Evolutionary conservation across 2,888 invertebrate genomes (phyloP).

Genomic region (Scaptomyza cyrtandrae): DNA sequence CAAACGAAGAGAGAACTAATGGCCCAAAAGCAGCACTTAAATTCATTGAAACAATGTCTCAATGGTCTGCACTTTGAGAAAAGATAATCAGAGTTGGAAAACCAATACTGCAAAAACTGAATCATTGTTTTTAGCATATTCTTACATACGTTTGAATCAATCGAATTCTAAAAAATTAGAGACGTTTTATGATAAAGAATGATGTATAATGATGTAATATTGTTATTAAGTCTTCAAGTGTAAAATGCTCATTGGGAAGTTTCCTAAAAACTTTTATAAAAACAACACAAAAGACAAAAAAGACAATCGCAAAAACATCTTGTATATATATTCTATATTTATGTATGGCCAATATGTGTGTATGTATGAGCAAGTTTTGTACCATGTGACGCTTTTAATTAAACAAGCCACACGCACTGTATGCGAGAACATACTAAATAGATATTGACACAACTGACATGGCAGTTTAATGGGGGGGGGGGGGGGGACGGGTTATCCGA

Average conservation of each 20-base stretch:
- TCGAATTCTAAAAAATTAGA: too few species aligned
- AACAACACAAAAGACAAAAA: too few species aligned
- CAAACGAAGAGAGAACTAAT: conserved; percentile 13
- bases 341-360: not conserved
- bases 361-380: conserved; percentile 20
- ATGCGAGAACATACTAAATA: conserved; percentile 49
- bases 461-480: not conserved
- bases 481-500: not conserved
- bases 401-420: conserved; percentile 42
- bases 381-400: conserved; percentile 64
- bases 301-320: conserved; percentile 14
- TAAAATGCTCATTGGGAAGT: too few species aligned
- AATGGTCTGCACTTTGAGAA: not conserved
- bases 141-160: too few species aligned
- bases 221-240: too few species aligned
- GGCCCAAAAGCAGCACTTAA: conserved; percentile 6
- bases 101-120: too few species aligned
- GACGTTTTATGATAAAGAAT: too few species aligned
- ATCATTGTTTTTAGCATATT: too few species aligned
- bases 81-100: not conserved
- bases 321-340: conserved; percentile 2
- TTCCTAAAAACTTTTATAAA: too few species aligned
- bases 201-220: too few species aligned
- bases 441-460: conserved; percentile 73
- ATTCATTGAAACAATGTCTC: not conserved